These are phyloP conservation scores for Armadillidium nasatum DNA, from an alignment of 1,140 invertebrate species.

Conservation along the genomic window DNA sequence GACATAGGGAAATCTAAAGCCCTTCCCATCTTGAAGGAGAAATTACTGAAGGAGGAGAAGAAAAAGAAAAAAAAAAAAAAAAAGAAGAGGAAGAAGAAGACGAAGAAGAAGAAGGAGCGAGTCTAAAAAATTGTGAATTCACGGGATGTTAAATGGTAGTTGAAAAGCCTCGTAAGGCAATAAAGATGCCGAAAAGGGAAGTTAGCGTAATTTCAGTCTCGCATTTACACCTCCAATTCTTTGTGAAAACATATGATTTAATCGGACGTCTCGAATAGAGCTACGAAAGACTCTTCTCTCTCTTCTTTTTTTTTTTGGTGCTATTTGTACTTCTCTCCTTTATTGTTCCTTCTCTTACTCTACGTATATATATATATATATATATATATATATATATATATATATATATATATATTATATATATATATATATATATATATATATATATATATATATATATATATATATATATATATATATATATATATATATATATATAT, in stretches of 20 bases:
- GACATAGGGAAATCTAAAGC: neutral
- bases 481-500: too few species aligned
- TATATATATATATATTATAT: too few species aligned
- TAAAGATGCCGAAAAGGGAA: neutral
- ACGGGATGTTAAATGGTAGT: slow-evolving; percentile 12
- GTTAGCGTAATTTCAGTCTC: slow-evolving; percentile 7
- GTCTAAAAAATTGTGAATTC: neutral
- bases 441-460: too few species aligned
- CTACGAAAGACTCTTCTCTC: neutral
- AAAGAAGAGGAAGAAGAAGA: too few species aligned
- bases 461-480: too few species aligned
- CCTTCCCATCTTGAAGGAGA: neutral
- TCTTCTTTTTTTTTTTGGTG: neutral
- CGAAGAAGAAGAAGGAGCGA: neutral
- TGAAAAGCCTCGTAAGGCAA: neutral
- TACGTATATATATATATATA: too few species aligned
- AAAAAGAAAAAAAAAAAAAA: too few species aligned
- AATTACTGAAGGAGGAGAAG: too few species aligned
- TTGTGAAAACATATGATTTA: slow-evolving; percentile 12
- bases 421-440: too few species aligned
- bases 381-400: too few species aligned
- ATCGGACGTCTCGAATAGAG: neutral
- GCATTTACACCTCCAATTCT: neutral
- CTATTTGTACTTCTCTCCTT: neutral
- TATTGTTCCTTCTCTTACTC: neutral